phyloP scores from a whole-genome alignment of 2,113 vertebrate genomes.

The Hydrochoerus hydrochaeris region DNA sequence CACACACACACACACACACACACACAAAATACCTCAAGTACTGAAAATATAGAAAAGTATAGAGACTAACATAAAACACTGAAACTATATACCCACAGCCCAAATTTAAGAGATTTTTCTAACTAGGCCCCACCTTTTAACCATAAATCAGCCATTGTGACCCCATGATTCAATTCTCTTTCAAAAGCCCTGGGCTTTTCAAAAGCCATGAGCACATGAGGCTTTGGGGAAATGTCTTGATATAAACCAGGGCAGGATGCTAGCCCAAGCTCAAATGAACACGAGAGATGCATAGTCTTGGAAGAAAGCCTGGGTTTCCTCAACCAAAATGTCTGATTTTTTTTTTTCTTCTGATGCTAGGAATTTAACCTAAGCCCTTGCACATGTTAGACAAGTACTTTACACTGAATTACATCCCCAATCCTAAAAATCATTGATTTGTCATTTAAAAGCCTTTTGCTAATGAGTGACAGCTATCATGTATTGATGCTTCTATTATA shows the following conservation, averaged over 20 bases:
- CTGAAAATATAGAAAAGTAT: neutral
- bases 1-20: no score
- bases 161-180: neutral
- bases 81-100: neutral
- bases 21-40: neutral
- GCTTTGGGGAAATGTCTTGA: neutral
- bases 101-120: conserved; percentile 9
- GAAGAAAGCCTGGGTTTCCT: neutral
- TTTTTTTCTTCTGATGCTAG: neutral
- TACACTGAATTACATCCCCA: neutral
- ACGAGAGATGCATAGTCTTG: neutral
- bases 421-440: neutral
- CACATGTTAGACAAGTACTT: neutral
- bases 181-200: neutral
- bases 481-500: neutral
- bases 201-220: neutral
- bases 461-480: neutral
- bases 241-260: neutral
- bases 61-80: neutral
- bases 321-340: neutral
- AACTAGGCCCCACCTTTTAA: neutral
- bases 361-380: neutral
- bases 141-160: neutral
- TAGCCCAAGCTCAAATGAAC: neutral
- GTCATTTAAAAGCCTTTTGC: neutral